Conservation (phyloP, 2,797 vertebrate species). For the Macropus fuliginosus region DNA sequence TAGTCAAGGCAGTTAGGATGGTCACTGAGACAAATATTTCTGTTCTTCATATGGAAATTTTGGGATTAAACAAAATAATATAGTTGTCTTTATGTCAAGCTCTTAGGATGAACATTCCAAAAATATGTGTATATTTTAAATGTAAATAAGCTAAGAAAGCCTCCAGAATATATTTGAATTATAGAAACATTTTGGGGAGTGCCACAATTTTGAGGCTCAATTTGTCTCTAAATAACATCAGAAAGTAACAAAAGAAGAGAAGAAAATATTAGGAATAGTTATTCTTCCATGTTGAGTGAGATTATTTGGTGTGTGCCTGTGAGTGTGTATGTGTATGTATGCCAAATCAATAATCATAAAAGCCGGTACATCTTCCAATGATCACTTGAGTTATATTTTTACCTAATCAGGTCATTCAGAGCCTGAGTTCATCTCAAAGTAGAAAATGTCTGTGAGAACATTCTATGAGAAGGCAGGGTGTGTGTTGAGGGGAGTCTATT, state of each 20-base stretch:
- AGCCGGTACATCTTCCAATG: neutral
- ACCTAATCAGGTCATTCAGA: neutral
- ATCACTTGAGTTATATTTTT: neutral
- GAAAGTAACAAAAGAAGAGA: neutral
- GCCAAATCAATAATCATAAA: constrained; percentile 1
- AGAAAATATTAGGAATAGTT: neutral
- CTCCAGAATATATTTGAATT: neutral
- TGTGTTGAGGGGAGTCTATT: neutral
- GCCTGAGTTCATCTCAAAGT: constrained; percentile 9
- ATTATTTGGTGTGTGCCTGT: neutral
- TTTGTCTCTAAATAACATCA: neutral
- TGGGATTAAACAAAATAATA: constrained; percentile 8
- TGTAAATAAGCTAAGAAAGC: neutral
- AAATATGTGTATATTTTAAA: neutral
- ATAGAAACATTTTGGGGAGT: neutral
- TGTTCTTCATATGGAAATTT: neutral
- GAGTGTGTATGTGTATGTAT: neutral
- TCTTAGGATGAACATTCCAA: neutral
- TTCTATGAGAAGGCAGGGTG: neutral
- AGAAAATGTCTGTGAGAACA: constrained; percentile 19
- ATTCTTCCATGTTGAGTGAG: neutral
- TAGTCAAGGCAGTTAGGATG: neutral
- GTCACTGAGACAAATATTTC: neutral
- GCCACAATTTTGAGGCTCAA: neutral
- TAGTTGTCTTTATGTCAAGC: neutral